A percentile compares a stretch with the other conserved stretches of the same genome.
These are phyloP conservation scores for Chorisops tibialis DNA, from an alignment of 2,888 invertebrate genomes.

Conservation along the genomic window DNA sequence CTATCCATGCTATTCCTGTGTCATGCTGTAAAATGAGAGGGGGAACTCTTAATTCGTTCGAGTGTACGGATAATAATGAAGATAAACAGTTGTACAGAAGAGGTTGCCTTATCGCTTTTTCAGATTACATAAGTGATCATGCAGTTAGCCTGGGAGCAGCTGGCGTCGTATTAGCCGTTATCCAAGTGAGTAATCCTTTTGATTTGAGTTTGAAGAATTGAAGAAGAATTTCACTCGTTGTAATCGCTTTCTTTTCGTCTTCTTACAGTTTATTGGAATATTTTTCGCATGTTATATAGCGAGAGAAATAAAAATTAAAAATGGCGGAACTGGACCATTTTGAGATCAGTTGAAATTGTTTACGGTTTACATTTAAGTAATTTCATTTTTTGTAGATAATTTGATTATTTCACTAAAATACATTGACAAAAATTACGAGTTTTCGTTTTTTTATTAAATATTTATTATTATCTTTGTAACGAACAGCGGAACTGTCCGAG, in stretches of 20 bases:
- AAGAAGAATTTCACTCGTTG: neutral
- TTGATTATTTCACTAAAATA: neutral
- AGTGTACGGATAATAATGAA: neutral
- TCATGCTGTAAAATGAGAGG: slow-evolving; percentile 59
- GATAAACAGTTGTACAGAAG: slow-evolving; percentile 35
- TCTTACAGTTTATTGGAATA: slow-evolving; percentile 48
- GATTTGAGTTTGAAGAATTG: neutral
- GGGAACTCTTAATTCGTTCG: slow-evolving; percentile 42
- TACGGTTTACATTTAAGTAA: slow-evolving; percentile 2
- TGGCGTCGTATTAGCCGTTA: slow-evolving; percentile 69
- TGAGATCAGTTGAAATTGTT: neutral
- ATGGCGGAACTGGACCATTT: slow-evolving; percentile 44
- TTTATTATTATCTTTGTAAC: too few relatives aligned
- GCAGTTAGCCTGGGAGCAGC: slow-evolving; percentile 69
- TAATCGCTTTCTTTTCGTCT: neutral
- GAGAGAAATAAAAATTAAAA: slow-evolving; percentile 49
- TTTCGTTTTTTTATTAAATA: too few relatives aligned
- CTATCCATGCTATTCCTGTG: slow-evolving; percentile 52
- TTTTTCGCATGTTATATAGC: slow-evolving; percentile 51
- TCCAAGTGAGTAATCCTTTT: slow-evolving; percentile 61
- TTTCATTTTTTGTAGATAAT: slow-evolving; percentile 4
- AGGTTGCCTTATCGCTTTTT: slow-evolving; percentile 60
- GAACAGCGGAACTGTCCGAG: too few relatives aligned
- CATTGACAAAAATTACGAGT: neutral
- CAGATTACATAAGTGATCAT: slow-evolving; percentile 61